Percentiles rank a stretch among this genome's conserved stretches.
Evolutionary conservation across 2,888 invertebrate genomes (phyloP).

Genomic region (Psococerastis gibbosa): DNA sequence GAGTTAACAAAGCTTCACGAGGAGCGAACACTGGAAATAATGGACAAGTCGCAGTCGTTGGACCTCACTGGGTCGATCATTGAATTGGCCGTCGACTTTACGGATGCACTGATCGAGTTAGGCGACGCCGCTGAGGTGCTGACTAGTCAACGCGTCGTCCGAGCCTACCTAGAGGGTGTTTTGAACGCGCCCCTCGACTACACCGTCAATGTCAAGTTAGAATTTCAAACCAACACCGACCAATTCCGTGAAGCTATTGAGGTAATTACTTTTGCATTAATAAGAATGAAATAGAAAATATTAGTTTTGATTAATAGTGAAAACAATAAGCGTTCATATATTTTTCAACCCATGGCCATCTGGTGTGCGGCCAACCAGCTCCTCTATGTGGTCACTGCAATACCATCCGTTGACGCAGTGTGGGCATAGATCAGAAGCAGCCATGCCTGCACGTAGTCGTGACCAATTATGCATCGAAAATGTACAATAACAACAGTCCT

Average conservation of each 20-base stretch:
- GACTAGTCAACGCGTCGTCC: slow-evolving; percentile 59
- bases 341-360: too few species aligned
- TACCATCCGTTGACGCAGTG: too few species aligned
- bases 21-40: slow-evolving; percentile 69
- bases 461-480: too few species aligned
- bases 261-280: too few species aligned
- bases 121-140: slow-evolving; percentile 74
- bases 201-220: not conserved
- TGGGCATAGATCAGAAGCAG: too few species aligned
- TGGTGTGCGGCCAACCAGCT: too few species aligned
- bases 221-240: not conserved
- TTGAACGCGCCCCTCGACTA: slow-evolving; percentile 13
- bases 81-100: slow-evolving; percentile 72
- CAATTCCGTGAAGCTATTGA: not conserved
- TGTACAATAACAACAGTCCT: too few species aligned
- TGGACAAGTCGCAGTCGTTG: slow-evolving; percentile 67
- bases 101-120: slow-evolving; percentile 58
- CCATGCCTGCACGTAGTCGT: too few species aligned
- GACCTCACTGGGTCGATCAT: slow-evolving; percentile 70
- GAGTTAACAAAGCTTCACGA: slow-evolving; percentile 61
- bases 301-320: too few species aligned
- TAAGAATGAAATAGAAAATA: too few species aligned
- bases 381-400: too few species aligned
- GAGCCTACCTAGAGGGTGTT: slow-evolving; percentile 39
- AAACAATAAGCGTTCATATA: too few species aligned